Base-by-base conservation (phyloP, 2,888 invertebrate species). In the Scaptomyza polygonia region DNA sequence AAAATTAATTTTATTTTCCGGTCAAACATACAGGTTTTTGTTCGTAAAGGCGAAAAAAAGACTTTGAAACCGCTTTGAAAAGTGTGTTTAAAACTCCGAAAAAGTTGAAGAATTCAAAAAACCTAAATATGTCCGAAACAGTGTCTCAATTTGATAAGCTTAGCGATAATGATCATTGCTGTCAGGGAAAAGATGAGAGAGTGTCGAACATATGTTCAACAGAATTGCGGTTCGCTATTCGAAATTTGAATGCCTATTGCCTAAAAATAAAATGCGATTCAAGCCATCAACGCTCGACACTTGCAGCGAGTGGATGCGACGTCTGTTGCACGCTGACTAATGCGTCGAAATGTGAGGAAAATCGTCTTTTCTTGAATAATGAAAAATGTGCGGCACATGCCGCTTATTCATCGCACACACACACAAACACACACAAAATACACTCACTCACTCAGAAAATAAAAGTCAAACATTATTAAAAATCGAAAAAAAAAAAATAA, bases 381-480 rank as follows among this genome's bases (percentile, higher is more conserved):
- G 79, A 80, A 79, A 82, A 68, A 79, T 80, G 67, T 42, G 30
- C 47, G 56, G 67, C 82, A 82, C 64, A 79, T 82, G 80, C 76
- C 45, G 80, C 76, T 65, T 72, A 57, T 49, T 54, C 68, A 58
- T 56, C 27, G 42, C 27, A 53, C 47, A 53, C 14, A 36, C 36
- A 36, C 14, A 36, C 36, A 36, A 25, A 16, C 27, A 53, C 47
- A 53, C 14, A 36, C 36, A 36, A 25, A 16, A 51, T 39, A 51
- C n/a, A n/a, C n/a, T n/a, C n/a, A n/a, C 48, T 14, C 40, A 47
- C 39, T 62, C 59, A 51, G 32, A 48, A 52, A 61, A 63, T 16
- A 29, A 72, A 69, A 61, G 36, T 27, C 45, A 18, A 64, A 56
- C 48, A 63, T 39, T 40, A 34, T 49, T 30, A 32, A 67, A 67